Base-by-base conservation (phyloP, 2,113 vertebrate species). In the Otus sunia region DNA sequence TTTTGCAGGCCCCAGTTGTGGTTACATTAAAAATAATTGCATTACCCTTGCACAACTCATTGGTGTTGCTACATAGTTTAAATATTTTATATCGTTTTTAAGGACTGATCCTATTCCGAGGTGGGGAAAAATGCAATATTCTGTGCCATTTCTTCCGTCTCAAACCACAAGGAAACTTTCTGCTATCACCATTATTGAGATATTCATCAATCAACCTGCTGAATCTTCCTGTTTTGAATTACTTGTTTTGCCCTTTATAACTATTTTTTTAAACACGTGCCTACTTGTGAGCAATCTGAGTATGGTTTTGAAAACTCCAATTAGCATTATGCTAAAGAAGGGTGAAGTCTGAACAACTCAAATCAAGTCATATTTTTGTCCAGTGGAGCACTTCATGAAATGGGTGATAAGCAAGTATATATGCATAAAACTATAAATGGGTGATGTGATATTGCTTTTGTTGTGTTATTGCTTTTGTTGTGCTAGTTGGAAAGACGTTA, bases 21-120 rank as follows among this genome's bases (percentile, higher is more conserved):
- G 53, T 79, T 95, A 85, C 90, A 86, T 91, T 96, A 90, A 92
- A 91, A 96, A 91, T 90, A 95, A 97, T 97, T 96, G 77, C 77
- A 82, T 82, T 92, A 89, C 25, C 25, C 27, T 91, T 85, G 66
- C 75, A 80, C 32, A 86, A 88, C 62, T 79, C 67, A 39, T 88
- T 87, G 86, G 53, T 81, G 29, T 75, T 95, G 26, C 45, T 95
- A 55, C 36, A 53, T 12, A 81, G 58, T 69, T 95, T 91, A 94
- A 95, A 95, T 96, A 94, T 95, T 96, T 96, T 72, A 88, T 90
- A 67, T 23, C 55, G 36, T 88, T 88, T 93, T 94, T 93, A 93
- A 85, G 74, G 74, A 82, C 47, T 53, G 77, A 64, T 88, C 66
- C 55, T 95, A 36, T 59, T 94, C 66, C 0, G 1, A 85, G 39